phyloP scores from a whole-genome alignment of 2,797 vertebrate genomes.

The Phrynocephalus forsythii region DNA sequence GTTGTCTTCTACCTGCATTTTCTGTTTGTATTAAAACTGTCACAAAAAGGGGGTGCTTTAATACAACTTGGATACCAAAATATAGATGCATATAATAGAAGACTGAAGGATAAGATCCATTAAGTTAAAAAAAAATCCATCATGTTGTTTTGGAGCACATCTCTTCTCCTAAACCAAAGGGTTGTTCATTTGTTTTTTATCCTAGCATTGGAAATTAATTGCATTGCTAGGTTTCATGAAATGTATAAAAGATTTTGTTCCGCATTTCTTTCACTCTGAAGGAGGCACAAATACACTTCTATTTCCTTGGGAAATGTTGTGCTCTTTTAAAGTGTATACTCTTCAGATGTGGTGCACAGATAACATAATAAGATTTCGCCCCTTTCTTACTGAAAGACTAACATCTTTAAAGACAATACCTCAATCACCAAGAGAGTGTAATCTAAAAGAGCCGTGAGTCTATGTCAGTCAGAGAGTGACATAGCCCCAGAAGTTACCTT shows the following conservation, averaged over 20 bases:
- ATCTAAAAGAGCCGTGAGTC: constrained; percentile 47
- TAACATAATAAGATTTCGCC: constrained; percentile 51
- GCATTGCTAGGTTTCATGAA: not conserved
- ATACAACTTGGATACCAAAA: too few relatives aligned
- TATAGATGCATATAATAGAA: too few relatives aligned
- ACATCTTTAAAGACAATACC: constrained; percentile 59
- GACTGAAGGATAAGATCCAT: too few relatives aligned
- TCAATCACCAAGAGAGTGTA: constrained; percentile 45
- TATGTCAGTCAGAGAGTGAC: not conserved
- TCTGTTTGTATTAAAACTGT: too few relatives aligned
- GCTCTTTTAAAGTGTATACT: constrained; percentile 49
- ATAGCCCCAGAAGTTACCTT: constrained; percentile 26
- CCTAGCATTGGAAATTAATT: not conserved
- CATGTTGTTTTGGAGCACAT: not conserved
- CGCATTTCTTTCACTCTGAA: rapidly evolving
- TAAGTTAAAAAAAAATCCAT: too few relatives aligned
- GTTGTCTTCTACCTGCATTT: too few relatives aligned
- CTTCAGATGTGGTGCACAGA: constrained; percentile 45
- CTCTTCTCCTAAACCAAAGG: not conserved
- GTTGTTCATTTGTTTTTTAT: too few relatives aligned
- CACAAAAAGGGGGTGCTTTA: too few relatives aligned
- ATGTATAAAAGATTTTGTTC: not conserved
- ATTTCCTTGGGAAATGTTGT: constrained; percentile 44
- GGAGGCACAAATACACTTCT: not conserved
- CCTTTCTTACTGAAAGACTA: constrained; percentile 1